Conservation (phyloP, 2,797 vertebrate genomes). For the Amphiprion clarkii region DNA sequence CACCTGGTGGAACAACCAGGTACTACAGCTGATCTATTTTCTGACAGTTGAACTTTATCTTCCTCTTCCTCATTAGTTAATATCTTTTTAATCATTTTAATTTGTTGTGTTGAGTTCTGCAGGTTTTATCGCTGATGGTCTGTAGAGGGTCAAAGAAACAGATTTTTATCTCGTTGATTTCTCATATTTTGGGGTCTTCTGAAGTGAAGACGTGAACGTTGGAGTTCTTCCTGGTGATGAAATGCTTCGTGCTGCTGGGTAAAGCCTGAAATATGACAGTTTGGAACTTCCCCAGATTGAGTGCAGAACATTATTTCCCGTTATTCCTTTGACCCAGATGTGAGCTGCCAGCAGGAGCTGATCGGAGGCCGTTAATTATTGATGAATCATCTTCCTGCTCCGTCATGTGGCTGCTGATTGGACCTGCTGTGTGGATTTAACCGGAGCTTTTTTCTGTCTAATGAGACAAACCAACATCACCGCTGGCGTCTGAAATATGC, state of each 20-base stretch:
- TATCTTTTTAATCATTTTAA: no score
- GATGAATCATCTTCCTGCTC: conserved; percentile 9
- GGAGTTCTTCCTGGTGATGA: background rate
- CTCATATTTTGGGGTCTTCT: no score
- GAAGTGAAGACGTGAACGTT: no score
- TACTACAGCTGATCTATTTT: no score
- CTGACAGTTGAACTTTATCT: no score
- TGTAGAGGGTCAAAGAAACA: no score
- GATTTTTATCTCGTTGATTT: no score
- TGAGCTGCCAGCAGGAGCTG: background rate
- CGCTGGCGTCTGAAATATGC: conserved; percentile 7
- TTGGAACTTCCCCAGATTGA: background rate
- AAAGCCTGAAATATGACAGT: background rate
- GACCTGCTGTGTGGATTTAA: background rate
- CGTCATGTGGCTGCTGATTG: conserved; percentile 9
- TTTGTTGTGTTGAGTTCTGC: no score
- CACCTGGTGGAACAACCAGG: no score
- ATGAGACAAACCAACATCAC: conserved; percentile 8
- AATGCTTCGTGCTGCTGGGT: background rate
- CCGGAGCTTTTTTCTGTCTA: background rate
- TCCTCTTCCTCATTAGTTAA: no score
- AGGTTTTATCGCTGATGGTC: no score
- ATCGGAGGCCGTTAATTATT: conserved; percentile 34
- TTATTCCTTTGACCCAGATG: conserved; percentile 1
- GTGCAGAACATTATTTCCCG: background rate